phyloP scores from a whole-genome alignment of 1,140 invertebrate genomes.

The Drosophila erecta region DNA sequence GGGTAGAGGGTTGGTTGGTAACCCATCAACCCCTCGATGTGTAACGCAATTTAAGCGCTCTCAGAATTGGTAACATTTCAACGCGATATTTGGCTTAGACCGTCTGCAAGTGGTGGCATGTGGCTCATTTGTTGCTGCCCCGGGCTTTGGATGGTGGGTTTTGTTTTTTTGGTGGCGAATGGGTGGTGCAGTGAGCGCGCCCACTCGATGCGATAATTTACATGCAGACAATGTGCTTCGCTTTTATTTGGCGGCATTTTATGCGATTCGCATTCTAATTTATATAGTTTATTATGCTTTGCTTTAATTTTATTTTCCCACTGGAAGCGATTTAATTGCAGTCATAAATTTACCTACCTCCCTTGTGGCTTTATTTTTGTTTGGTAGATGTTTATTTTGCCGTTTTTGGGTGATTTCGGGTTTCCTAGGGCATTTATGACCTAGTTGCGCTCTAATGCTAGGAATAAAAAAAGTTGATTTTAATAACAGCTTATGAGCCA shows the following conservation, averaged over 20 bases:
- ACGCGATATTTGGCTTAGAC: constrained; percentile 57
- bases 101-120: constrained; percentile 62
- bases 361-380: constrained; percentile 24
- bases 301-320: constrained; percentile 40
- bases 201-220: constrained; percentile 61
- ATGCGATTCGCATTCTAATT: constrained; percentile 57
- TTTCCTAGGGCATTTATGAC: constrained; percentile 27
- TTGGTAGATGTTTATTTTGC: constrained; percentile 22
- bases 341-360: constrained; percentile 53
- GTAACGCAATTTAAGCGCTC: constrained; percentile 74
- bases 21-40: constrained; percentile 8
- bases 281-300: constrained; percentile 49
- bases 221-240: constrained; percentile 27
- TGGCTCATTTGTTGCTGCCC: constrained; percentile 44
- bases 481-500: constrained; percentile 11
- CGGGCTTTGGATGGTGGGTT: constrained; percentile 1
- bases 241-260: constrained; percentile 27
- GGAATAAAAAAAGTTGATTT: constrained; percentile 16
- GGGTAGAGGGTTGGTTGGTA: constrained; percentile 11
- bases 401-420: constrained; percentile 24
- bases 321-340: constrained; percentile 60
- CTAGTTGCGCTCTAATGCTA: constrained; percentile 8
- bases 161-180: constrained; percentile 7
- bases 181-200: constrained; percentile 42
- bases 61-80: constrained; percentile 76